Evolutionary conservation across 2,888 invertebrate species (phyloP), one percentile per base, ranked within the genome.

Genomic region (Orchesellides sinensis): DNA sequence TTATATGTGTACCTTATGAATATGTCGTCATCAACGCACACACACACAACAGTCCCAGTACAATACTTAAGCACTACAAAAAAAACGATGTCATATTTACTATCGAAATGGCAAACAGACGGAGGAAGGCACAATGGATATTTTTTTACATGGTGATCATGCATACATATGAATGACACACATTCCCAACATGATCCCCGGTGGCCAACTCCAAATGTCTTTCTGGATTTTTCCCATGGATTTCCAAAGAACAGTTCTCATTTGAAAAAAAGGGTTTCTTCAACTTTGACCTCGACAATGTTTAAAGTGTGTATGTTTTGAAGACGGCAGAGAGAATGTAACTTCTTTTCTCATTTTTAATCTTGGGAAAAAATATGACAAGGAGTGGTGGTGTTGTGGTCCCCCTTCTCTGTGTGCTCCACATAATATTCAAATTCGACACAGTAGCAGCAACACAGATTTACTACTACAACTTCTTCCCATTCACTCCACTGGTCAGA

Each of bases 211-310:
- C n/a, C n/a, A n/a, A n/a, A 8, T 17, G n/a, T n/a, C n/a, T n/a
- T n/a, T n/a, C n/a, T n/a, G n/a, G 14, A 23, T 40, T 47, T 66
- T 66, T 66, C 66, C 66, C 66, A 66, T 45, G 66, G n/a, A 54
- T 25, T 54, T 2, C 10, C 2, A 56, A 17, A 49, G 49, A 49
- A 10, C 49, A 8, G n/a, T n/a, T 49, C 49, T 8, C 17, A 10
- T 19, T 14, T 4, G 4, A 23, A 14, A 4, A 21, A 52, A 66
- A 52, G 29, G 32, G 23, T 32, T 56, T 40, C n/a, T n/a, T 74
- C 74, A 65, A 74, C 74, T 74, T 65, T 74, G 74, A 74, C 74
- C 74, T 61, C 54, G 1, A 23, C 21, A 21, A 32, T 23, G 2
- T 35, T 63, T 40, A 5, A 10, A 40, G 40, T n/a, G n/a, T 2